Evolutionary conservation across 1,140 invertebrate species (phyloP).

Genomic region (Octopus sinensis): DNA sequence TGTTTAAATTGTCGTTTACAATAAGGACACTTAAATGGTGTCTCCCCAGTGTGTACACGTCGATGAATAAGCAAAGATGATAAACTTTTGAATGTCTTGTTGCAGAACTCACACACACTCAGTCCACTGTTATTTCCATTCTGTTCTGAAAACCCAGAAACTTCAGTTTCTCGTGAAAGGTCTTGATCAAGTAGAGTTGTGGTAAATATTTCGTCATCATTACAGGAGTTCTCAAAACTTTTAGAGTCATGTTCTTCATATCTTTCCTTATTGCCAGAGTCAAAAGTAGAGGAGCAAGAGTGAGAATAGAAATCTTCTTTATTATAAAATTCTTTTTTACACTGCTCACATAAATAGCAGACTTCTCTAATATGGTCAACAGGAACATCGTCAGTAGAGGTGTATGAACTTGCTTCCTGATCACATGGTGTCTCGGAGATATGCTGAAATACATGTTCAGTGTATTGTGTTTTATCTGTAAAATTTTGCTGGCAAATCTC

Average conservation of each 20-base stretch:
- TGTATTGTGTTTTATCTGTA: neutral
- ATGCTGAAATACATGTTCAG: neutral
- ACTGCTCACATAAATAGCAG: neutral
- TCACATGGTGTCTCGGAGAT: neutral
- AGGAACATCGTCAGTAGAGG: neutral
- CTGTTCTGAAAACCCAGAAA: too few relatives aligned
- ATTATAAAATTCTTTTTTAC: constrained; percentile 2
- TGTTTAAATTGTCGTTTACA: constrained; percentile 20
- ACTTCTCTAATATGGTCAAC: neutral
- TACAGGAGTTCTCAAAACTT: too few relatives aligned
- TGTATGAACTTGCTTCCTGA: neutral
- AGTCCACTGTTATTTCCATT: too few relatives aligned
- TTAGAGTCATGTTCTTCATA: too few relatives aligned
- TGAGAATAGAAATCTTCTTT: neutral
- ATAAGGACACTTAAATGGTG: constrained; percentile 65
- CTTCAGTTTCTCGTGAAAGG: too few relatives aligned
- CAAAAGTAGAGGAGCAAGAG: neutral
- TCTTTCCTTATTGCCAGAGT: too few relatives aligned
- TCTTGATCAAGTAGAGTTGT: too few relatives aligned
- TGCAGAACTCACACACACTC: constrained; percentile 16
- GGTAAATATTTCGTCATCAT: too few relatives aligned
- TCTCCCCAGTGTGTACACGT: constrained; percentile 60
- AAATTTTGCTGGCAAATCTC: neutral
- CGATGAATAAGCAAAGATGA: neutral
- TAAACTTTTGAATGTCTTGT: constrained; percentile 20